A percentile compares a stretch with the other conserved stretches of the same genome.
Evolutionary conservation across 2,888 invertebrate species (phyloP).

Genomic region (Pecten maximus): DNA sequence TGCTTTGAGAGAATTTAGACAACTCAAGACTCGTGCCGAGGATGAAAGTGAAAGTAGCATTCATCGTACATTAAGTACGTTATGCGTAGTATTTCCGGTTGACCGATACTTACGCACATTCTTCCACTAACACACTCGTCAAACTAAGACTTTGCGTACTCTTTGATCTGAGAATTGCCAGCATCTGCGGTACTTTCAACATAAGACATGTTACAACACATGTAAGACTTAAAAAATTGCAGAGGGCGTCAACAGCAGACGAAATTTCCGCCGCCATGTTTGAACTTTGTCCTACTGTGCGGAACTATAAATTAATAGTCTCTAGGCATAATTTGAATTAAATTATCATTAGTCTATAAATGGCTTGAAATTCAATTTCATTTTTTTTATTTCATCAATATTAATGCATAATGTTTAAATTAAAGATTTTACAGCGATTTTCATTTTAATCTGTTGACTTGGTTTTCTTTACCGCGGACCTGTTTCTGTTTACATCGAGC

Average conservation of each 20-base stretch:
- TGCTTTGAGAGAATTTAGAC: no score
- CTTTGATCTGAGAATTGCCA: conserved; percentile 61
- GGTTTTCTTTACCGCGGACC: conserved; percentile 57
- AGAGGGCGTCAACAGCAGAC: conserved; percentile 53
- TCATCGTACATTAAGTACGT: background rate
- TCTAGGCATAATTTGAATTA: background rate
- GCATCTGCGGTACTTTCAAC: conserved; percentile 72
- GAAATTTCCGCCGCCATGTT: conserved; percentile 42
- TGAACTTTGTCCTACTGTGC: background rate
- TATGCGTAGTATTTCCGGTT: no score
- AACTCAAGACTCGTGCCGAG: background rate
- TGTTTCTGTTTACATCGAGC: conserved; percentile 64
- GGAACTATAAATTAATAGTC: background rate
- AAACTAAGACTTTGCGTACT: conserved; percentile 71
- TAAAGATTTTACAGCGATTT: background rate
- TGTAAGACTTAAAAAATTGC: conserved; percentile 65
- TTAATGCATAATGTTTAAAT: background rate
- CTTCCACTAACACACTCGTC: conserved; percentile 68
- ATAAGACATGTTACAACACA: conserved; percentile 66
- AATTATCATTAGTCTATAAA: background rate
- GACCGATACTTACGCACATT: conserved; percentile 67
- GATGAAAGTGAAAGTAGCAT: background rate
- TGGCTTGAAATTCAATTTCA: background rate
- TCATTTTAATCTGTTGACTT: background rate
- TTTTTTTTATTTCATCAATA: background rate